Evolutionary conservation across 2,797 vertebrate species (phyloP).

Genomic region (Amphiprion clarkii): DNA sequence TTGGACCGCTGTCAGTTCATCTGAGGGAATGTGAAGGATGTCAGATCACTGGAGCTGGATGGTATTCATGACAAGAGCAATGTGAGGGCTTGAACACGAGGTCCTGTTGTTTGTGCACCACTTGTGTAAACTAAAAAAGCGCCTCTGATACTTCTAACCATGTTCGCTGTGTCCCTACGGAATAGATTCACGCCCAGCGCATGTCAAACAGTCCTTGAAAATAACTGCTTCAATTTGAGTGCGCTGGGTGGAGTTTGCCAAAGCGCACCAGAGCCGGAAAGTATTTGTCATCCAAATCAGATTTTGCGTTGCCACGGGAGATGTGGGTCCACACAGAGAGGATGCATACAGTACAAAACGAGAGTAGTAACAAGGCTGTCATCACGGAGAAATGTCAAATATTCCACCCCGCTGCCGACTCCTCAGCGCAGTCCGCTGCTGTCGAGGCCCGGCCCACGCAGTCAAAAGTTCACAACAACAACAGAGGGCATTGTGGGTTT

Average conservation of each 20-base stretch:
- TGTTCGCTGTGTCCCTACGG: constrained; percentile 13
- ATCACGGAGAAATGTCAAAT: constrained; percentile 83
- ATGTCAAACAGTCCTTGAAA: constrained; percentile 64
- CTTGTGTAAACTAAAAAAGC: constrained; percentile 12
- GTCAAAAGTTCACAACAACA: constrained; percentile 86
- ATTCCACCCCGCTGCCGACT: constrained; percentile 82
- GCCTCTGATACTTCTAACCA: constrained; percentile 32
- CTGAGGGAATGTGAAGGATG: background rate
- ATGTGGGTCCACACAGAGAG: constrained; percentile 53
- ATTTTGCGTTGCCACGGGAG: constrained; percentile 70
- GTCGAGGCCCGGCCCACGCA: constrained; percentile 75
- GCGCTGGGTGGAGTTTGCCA: constrained; percentile 59
- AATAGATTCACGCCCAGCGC: constrained; percentile 45
- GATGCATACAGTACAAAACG: constrained; percentile 54
- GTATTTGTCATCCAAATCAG: constrained; percentile 74
- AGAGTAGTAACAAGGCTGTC: constrained; percentile 77
- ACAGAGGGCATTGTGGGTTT: constrained; percentile 82
- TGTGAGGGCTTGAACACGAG: constrained; percentile 11
- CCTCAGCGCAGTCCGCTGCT: constrained; percentile 69
- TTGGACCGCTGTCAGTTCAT: background rate
- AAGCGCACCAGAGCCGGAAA: constrained; percentile 63
- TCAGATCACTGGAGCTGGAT: constrained; percentile 18
- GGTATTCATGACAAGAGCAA: constrained; percentile 11
- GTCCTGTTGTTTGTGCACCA: constrained; percentile 26
- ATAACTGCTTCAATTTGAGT: constrained; percentile 37